Base-by-base conservation (phyloP, 1,140 invertebrate genomes). In the Neodiprion virginianus region DNA sequence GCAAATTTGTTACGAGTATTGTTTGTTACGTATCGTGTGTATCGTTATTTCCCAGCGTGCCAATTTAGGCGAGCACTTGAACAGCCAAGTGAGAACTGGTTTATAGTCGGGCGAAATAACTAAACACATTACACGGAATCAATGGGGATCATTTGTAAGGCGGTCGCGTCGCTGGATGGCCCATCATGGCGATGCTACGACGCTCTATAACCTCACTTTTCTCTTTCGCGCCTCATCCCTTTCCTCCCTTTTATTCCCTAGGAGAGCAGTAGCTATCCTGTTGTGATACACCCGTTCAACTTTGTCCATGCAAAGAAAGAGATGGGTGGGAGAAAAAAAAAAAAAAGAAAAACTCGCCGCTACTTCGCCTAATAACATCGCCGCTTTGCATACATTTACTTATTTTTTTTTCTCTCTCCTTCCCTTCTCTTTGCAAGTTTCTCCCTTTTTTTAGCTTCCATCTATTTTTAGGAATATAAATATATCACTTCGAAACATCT, bases 401-500 rank as follows among this genome's bases (percentile, higher is more conserved):
- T 40, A 1, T 40, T 40, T 40, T 40, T 17, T 21, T 21, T n/a
- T n/a, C 1, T 2, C n/a, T 28, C 47, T 72, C 48, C 48, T 50
- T 72, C 66, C 50, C 10, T 61, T 50, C 2, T 71, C 48, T 12
- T 21, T 50, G 17, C 7, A n/a, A 70, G 21, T 40, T 14, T 9
- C 40, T 14, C 12, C 28, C 50, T 70, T 70, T 47, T 40, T 70
- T 70, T 3, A 40, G 28, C 28, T 9, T 40, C 12, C 40, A 8
- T 73, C 61, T 40, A 21, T 71, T 61, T 61, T 10, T 61, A 74
- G 67, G 67, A 40, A 40, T 40, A 68, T n/a, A 48, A 70, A 47
- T 48, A 47, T 48, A 47, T 1, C 47, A 70, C 11, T 40, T 9
- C 12, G 7, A 49, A 71, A 71, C 12, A 72, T 40, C 11, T 68